Percentiles rank a stretch among this genome's conserved stretches.
phyloP scores from a whole-genome alignment of 2,113 vertebrate species.

The Poeciliopsis occidentalis region DNA sequence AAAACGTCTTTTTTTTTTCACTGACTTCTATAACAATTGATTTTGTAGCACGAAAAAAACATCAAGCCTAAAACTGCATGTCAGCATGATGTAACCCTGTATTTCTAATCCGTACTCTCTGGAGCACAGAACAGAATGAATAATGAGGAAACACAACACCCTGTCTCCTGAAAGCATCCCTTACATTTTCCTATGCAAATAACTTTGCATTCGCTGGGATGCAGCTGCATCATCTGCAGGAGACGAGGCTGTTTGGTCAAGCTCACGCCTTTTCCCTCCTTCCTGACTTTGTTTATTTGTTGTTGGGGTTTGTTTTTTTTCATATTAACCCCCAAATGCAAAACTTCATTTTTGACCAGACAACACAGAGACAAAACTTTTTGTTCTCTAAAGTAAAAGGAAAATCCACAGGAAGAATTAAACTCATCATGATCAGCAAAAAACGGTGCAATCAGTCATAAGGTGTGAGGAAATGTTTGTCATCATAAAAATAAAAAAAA shows the following conservation, averaged over 20 bases:
- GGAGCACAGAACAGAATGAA: background rate
- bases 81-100: no score
- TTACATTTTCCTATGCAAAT: slow-evolving; percentile 79
- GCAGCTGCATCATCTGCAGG: slow-evolving; percentile 40
- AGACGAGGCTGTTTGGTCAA: slow-evolving; percentile 54
- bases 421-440: no score
- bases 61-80: no score
- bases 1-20: no score
- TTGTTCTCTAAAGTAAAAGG: background rate
- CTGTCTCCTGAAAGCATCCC: slow-evolving; percentile 27
- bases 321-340: slow-evolving; percentile 65
- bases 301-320: slow-evolving; percentile 21
- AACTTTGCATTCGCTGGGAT: slow-evolving; percentile 74
- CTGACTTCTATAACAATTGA: no score
- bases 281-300: slow-evolving; percentile 25
- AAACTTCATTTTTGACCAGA: slow-evolving; percentile 40
- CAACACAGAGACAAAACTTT: slow-evolving; percentile 4
- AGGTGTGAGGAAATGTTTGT: background rate
- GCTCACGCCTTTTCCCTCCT: slow-evolving; percentile 46
- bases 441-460: background rate
- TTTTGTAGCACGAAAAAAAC: no score
- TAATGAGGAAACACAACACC: slow-evolving; percentile 4
- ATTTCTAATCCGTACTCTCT: background rate
- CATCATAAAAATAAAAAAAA: background rate
- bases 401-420: background rate